phyloP scores from a whole-genome alignment of 2,888 invertebrate species.

The Euplagia quadripunctaria region DNA sequence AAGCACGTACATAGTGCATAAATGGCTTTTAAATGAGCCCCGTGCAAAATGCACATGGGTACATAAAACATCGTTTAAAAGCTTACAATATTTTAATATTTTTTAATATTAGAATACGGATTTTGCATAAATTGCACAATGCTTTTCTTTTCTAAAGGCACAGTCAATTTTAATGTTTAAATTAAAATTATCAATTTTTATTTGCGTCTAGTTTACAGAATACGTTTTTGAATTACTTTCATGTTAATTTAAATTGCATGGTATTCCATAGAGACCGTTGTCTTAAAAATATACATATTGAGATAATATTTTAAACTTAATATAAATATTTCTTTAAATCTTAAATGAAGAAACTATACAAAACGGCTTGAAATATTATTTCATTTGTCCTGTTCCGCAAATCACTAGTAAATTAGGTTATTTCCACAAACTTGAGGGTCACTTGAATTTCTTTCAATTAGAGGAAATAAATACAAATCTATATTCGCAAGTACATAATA shows the following conservation, averaged over 20 bases:
- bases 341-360: not conserved
- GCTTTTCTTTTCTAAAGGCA: not conserved
- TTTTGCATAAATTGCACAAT: not conserved
- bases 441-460: conserved; percentile 10
- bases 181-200: no score
- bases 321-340: no score
- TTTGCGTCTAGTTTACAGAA: no score
- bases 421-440: not conserved
- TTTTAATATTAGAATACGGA: not conserved
- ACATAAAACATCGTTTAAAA: not conserved
- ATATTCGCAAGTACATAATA: not conserved
- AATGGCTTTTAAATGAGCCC: not conserved
- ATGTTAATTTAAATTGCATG: no score
- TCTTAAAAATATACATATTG: no score
- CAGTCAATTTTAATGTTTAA: no score
- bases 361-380: not conserved
- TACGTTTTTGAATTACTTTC: no score
- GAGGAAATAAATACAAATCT: not conserved
- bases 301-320: no score
- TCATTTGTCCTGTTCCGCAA: not conserved
- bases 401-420: not conserved
- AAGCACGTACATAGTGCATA: not conserved
- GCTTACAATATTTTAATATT: not conserved
- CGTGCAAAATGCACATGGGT: not conserved
- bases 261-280: no score